These are phyloP conservation scores for Pristionchus maxplancki DNA, from an alignment of 2,888 invertebrate species.

Conservation along the genomic window DNA sequence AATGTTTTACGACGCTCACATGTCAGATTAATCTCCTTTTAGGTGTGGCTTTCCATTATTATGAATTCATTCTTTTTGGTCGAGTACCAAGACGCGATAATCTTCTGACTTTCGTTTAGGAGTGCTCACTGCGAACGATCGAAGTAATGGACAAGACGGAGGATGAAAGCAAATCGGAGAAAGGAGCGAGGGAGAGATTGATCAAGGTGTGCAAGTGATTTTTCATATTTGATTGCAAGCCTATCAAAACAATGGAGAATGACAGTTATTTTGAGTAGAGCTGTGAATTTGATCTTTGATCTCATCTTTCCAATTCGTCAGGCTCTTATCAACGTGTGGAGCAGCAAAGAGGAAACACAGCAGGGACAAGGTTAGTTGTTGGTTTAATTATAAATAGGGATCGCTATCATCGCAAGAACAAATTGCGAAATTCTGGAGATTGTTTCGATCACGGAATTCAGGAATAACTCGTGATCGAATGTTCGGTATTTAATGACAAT, in stretches of 20 bases:
- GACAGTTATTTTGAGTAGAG: no score
- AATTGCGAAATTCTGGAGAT: no score
- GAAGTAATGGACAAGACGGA: conserved; percentile 46
- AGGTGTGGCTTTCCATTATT: no score
- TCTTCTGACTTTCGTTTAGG: neutral
- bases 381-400: neutral
- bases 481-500: no score
- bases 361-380: neutral
- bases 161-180: conserved; percentile 45
- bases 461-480: no score
- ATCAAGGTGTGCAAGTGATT: neutral
- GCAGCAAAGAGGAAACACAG: neutral
- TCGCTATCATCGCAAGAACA: no score
- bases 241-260: no score
- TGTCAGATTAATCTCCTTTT: no score
- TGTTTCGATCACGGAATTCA: no score
- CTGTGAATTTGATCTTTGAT: neutral
- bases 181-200: conserved; percentile 16
- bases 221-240: neutral
- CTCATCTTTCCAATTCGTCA: neutral
- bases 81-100: neutral
- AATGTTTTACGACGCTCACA: no score
- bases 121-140: conserved; percentile 34
- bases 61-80: neutral
- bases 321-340: conserved; percentile 29